phyloP scores from a whole-genome alignment of 2,797 vertebrate genomes.

The Myotis pilosus region DNA sequence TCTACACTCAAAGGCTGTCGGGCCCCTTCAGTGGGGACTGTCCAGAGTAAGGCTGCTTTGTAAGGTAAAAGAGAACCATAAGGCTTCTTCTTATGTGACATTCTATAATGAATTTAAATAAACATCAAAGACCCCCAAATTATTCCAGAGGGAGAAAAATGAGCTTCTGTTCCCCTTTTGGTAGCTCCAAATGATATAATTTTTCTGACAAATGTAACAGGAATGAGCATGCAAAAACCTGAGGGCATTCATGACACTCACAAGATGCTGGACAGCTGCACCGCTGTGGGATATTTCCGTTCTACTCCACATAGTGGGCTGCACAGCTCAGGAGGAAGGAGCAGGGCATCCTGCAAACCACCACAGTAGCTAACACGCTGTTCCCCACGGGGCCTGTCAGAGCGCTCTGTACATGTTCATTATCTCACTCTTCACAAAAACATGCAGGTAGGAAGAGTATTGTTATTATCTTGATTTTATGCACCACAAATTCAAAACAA shows the following conservation, averaged over 20 bases:
- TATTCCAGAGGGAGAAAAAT: conserved; percentile 5
- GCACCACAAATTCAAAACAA: not conserved
- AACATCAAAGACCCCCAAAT: conserved; percentile 39
- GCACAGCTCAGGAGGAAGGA: not conserved
- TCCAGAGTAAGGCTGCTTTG: not conserved
- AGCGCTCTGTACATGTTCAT: not conserved
- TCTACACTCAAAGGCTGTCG: not conserved
- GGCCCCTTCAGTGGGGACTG: not conserved
- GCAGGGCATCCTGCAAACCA: not conserved
- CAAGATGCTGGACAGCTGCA: not conserved
- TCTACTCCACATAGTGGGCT: not conserved
- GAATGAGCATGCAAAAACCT: conserved; percentile 55
- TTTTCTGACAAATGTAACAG: conserved; percentile 60
- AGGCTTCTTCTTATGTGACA: not conserved
- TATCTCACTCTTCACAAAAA: not conserved
- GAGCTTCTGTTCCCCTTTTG: conserved; percentile 43
- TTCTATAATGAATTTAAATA: conserved; percentile 44
- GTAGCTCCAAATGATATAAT: conserved; percentile 59
- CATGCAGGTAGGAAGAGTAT: not conserved
- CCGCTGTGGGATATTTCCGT: not conserved
- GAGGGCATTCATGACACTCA: conserved; percentile 39
- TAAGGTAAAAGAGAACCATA: not conserved
- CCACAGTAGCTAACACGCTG: no score
- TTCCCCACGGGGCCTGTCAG: not conserved
- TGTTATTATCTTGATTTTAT: not conserved